Percentiles rank a stretch among this genome's conserved stretches.
Conservation (phyloP, 2,888 invertebrate genomes). For the Eupithecia subumbrata region DNA sequence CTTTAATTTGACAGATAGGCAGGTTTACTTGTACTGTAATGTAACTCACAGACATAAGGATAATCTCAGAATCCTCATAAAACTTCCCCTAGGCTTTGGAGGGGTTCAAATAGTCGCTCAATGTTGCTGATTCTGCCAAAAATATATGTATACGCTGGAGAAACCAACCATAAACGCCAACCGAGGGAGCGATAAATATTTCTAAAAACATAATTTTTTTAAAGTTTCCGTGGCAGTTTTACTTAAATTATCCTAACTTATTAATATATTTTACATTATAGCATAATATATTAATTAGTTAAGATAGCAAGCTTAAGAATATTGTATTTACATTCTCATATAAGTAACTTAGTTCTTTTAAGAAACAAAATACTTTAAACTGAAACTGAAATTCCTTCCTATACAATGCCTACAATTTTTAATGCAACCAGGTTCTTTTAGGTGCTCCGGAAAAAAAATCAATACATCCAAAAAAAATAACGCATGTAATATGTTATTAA, state of each 20-base stretch:
- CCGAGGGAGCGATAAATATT: neutral
- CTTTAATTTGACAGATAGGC: constrained; percentile 13
- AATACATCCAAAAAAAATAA: neutral
- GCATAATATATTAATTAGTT: too few relatives aligned
- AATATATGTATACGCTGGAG: neutral
- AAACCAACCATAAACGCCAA: neutral
- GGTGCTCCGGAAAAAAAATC: neutral
- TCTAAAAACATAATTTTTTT: neutral
- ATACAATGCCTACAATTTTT: neutral
- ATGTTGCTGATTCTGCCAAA: constrained; percentile 4
- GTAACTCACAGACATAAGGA: constrained; percentile 5
- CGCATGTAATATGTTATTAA: constrained; percentile 6
- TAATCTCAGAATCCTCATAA: constrained; percentile 8
- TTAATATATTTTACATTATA: too few relatives aligned
- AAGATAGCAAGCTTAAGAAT: too few relatives aligned
- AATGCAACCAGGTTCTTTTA: neutral
- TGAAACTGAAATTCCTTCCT: too few relatives aligned
- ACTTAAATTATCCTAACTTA: too few relatives aligned
- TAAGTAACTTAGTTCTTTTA: too few relatives aligned
- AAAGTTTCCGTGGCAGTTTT: neutral
- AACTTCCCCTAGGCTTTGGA: constrained; percentile 4
- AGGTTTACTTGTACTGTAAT: neutral
- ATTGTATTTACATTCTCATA: too few relatives aligned
- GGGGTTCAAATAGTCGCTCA: neutral
- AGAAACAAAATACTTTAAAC: too few relatives aligned